Evolutionary conservation across 2,113 vertebrate species (phyloP).

Genomic region (Gallinago paraguaiae): DNA sequence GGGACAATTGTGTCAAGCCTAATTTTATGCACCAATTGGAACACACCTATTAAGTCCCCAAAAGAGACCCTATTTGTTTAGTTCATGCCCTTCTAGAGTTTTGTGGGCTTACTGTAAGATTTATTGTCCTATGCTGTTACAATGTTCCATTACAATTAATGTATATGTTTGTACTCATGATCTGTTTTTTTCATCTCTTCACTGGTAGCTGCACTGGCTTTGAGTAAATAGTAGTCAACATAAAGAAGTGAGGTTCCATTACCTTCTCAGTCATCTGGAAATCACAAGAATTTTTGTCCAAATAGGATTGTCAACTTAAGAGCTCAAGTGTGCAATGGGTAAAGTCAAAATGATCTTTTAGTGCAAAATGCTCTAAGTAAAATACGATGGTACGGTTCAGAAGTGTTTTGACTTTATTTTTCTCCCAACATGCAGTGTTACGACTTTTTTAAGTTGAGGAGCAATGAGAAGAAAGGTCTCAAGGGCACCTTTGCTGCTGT

Average conservation of each 20-base stretch:
- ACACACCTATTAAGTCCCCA: not conserved
- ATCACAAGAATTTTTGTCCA: not conserved
- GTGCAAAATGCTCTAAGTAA: not conserved
- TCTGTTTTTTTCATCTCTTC: not conserved
- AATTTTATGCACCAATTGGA: not conserved
- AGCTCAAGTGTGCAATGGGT: no score
- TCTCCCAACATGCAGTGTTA: not conserved
- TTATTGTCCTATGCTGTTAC: not conserved
- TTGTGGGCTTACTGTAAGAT: not conserved
- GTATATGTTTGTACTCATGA: not conserved
- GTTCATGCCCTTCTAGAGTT: not conserved
- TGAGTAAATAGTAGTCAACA: not conserved
- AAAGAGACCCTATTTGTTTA: not conserved
- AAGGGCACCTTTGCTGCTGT: not conserved
- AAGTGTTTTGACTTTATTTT: not conserved
- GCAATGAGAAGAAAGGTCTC: constrained; percentile 8
- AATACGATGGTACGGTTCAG: not conserved
- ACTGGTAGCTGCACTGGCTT: not conserved
- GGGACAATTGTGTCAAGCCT: not conserved
- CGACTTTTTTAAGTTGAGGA: not conserved
- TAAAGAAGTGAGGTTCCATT: not conserved
- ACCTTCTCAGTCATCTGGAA: not conserved
- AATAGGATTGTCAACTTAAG: no score
- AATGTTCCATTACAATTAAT: not conserved
- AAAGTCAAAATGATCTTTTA: not conserved